Base-by-base conservation (phyloP, 2,888 invertebrate genomes). In the Drosophila austrosaltans region DNA sequence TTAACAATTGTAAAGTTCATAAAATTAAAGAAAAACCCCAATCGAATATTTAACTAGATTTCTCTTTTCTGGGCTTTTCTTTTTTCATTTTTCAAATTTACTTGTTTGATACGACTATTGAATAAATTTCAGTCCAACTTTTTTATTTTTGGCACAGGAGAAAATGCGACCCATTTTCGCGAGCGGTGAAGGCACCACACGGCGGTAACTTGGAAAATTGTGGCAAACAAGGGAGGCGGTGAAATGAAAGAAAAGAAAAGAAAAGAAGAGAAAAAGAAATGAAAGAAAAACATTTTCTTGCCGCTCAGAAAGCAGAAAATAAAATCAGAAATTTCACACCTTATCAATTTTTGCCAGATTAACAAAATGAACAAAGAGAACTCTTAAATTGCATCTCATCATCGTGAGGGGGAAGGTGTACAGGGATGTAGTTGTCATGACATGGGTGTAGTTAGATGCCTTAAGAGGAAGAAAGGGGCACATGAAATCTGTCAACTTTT, bases 331-430 rank as follows among this genome's bases (percentile, higher is more conserved):
- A 86, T 89, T 86, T 86, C 82, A 87, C 86, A 86, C 86, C 86
- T 86, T 86, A 89, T 86, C 89, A 89, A 89, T 89, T 89, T 48
- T 89, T 89, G 82, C 77, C 87, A 89, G 89, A 85, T 85, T 89
- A 85, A 75, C 69, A 77, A 79, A 73, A 64, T 69, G 76, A 75
- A 73, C 73, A 75, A 75, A 69, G 76, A 73, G 72, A 69, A 72
- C 66, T 70, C 76, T 76, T 83, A 71, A 81, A 83, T 79, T 82
- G 76, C 76, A 77, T 53, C 77, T 69, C 74, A 66, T 16, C 16
- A 16, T 16, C 16, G 16, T 16, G 16, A 16, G 16, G 5, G 66
- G 63, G 54, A 10, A 12, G 12, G 10, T 25, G 48, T 48, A 48
- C 59, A 60, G 36, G 30, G 63, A 40, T 12, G 25, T 22, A 22